A percentile compares a stretch with the other conserved stretches of the same genome.
Evolutionary conservation across 2,888 invertebrate genomes (phyloP).

Genomic region (Pharmacophagus antenor): DNA sequence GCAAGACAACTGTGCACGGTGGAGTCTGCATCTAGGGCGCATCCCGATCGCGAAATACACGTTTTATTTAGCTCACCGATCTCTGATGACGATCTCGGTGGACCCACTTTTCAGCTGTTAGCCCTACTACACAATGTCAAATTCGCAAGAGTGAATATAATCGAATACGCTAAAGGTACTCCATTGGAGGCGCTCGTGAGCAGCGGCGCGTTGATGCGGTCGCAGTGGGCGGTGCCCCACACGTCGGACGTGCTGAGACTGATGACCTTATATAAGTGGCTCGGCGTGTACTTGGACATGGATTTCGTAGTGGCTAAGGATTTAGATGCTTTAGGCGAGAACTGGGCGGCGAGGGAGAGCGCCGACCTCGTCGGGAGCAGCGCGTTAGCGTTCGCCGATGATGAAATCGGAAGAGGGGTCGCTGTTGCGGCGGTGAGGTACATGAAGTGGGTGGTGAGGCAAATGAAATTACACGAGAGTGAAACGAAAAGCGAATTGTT

Average conservation of each 20-base stretch:
- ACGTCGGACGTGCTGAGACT: slow-evolving; percentile 84
- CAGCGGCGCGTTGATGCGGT: slow-evolving; percentile 68
- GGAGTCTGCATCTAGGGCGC: slow-evolving; percentile 84
- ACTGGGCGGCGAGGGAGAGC: slow-evolving; percentile 84
- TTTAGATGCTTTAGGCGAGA: slow-evolving; percentile 74
- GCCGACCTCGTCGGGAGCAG: slow-evolving; percentile 83
- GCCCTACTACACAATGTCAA: slow-evolving; percentile 72
- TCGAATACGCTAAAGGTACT: slow-evolving; percentile 75
- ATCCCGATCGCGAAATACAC: slow-evolving; percentile 80
- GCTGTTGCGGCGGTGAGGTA: slow-evolving; percentile 43
- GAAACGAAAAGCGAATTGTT: not conserved
- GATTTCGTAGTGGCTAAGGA: slow-evolving; percentile 85
- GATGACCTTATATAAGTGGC: slow-evolving; percentile 86
- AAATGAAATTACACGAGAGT: not conserved
- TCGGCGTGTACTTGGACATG: slow-evolving; percentile 88
- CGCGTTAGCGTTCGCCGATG: slow-evolving; percentile 80
- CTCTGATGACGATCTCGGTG: slow-evolving; percentile 39
- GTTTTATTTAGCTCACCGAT: slow-evolving; percentile 76
- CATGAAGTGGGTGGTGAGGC: no score
- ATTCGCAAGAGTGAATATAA: slow-evolving; percentile 72
- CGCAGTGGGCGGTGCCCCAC: slow-evolving; percentile 80
- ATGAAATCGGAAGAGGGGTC: slow-evolving; percentile 43
- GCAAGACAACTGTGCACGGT: slow-evolving; percentile 84
- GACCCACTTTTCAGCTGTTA: slow-evolving; percentile 47
- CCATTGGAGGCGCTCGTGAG: slow-evolving; percentile 80